Base-by-base conservation (phyloP, 2,797 vertebrate genomes). In the Sebastiscus tertius region DNA sequence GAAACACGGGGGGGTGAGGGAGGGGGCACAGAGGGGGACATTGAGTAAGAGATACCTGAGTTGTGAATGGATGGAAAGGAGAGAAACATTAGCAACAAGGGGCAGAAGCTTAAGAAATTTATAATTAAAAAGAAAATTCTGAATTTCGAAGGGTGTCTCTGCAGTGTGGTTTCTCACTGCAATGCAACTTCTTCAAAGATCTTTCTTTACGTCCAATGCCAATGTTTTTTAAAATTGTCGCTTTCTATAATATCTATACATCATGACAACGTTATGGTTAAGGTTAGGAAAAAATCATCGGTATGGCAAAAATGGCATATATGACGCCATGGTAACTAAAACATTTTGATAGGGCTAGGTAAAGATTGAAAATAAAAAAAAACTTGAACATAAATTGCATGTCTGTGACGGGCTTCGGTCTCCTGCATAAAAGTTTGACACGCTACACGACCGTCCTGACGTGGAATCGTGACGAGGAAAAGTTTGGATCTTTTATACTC, bases 1-100 rank as follows among this genome's bases (percentile, higher is more conserved):
- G 49, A n/a, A 73, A 80, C 62, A 80, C 20, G 13, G 66, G 78
- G 69, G 24, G 24, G n/a, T n/a, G n/a, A n/a, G n/a, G 1, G 24
- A 2, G 24, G 29, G 39, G 58, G 58, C 22, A 79, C 24, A 79
- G 46, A 29, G 36, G 49, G 63, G 84, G 22, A 75, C 63, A 71
- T n/a, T 81, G 74, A 82, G 83, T 89, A 80, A 90, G 69, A 89
- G 85, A 93, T 96, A 96, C 95, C 95, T 96, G 95, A 96, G 95
- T 95, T 89, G 91, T 94, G 92, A 92, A 86, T 86, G 63, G 75
- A 85, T 90, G 84, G 62, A 69, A 61, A 54, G 16, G 42, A 75
- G 34, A 72, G 31, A 76, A 54, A 76, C 8, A 6, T 56, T 42
- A 69, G 55, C 60, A 68, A 59, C 13, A 52, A 20, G 49, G n/a